Percentiles rank a stretch among this genome's conserved stretches.
phyloP scores from a whole-genome alignment of 2,888 invertebrate genomes.

The Drosophila helvetica region DNA sequence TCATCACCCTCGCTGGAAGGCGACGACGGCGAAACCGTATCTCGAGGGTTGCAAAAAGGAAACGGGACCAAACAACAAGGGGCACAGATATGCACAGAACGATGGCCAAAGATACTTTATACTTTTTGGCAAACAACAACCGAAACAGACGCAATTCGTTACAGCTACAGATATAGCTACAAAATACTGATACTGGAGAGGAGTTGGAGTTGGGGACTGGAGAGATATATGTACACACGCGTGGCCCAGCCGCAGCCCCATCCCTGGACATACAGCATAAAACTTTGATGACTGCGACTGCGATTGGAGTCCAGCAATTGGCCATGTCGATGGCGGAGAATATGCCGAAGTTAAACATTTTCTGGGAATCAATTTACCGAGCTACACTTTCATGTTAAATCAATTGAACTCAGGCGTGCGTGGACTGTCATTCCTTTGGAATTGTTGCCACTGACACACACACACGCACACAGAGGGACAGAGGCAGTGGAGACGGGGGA shows the following conservation, averaged over 20 bases:
- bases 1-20: constrained; percentile 75
- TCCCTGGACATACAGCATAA: constrained; percentile 56
- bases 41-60: constrained; percentile 71
- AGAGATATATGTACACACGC: constrained; percentile 11
- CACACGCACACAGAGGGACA: background rate
- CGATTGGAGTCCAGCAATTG: constrained; percentile 37
- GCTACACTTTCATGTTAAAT: constrained; percentile 79
- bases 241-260: constrained; percentile 2
- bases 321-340: constrained; percentile 25
- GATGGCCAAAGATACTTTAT: constrained; percentile 59
- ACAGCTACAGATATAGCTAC: constrained; percentile 56
- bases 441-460: constrained; percentile 24
- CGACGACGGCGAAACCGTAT: constrained; percentile 26
- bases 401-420: constrained; percentile 77
- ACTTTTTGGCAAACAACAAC: constrained; percentile 53
- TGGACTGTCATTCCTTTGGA: constrained; percentile 64
- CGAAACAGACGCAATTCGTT: constrained; percentile 70
- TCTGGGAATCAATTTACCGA: constrained; percentile 74
- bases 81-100: constrained; percentile 53
- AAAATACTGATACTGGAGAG: constrained; percentile 20
- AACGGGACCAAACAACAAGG: constrained; percentile 13
- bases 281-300: constrained; percentile 63
- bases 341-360: constrained; percentile 61
- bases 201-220: constrained; percentile 1
- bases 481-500: constrained; percentile 1